Conservation (phyloP, 2,113 vertebrate genomes). For the Oncorhynchus clarkii region DNA sequence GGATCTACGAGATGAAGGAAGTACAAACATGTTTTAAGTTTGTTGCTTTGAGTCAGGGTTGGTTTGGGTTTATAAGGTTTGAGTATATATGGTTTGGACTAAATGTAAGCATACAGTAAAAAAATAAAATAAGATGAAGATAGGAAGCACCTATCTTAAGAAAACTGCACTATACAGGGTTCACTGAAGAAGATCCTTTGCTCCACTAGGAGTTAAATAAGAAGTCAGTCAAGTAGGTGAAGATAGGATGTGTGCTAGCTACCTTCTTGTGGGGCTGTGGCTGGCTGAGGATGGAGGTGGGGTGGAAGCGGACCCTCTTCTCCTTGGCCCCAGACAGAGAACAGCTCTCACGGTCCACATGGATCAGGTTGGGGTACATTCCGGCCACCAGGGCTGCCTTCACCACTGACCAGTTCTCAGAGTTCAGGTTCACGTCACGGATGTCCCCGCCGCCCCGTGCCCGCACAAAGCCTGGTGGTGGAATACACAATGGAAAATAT, state of each 20-base stretch:
- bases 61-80: too few relatives aligned
- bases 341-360: constrained; percentile 77
- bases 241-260: constrained; percentile 26
- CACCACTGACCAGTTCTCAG: constrained; percentile 95
- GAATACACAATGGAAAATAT: background rate
- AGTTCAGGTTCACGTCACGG: constrained; percentile 89
- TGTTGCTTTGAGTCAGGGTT: too few relatives aligned
- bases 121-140: too few relatives aligned
- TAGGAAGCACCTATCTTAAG: too few relatives aligned
- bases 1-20: constrained; percentile 66
- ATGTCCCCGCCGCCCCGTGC: constrained; percentile 87
- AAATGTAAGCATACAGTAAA: too few relatives aligned
- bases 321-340: constrained; percentile 78
- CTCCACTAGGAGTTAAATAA: background rate
- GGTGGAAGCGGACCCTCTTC: constrained; percentile 88
- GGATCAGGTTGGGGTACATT: constrained; percentile 91
- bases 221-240: background rate
- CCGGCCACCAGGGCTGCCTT: constrained; percentile 92
- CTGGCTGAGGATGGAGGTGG: constrained; percentile 86
- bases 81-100: too few relatives aligned
- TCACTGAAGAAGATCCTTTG: background rate
- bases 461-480: constrained; percentile 87
- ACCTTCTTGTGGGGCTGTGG: constrained; percentile 83
- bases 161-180: too few relatives aligned
- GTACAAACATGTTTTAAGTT: background rate